These are phyloP conservation scores for Caenorhabditis sinica DNA, from an alignment of 2,888 invertebrate genomes.

Conservation along the genomic window DNA sequence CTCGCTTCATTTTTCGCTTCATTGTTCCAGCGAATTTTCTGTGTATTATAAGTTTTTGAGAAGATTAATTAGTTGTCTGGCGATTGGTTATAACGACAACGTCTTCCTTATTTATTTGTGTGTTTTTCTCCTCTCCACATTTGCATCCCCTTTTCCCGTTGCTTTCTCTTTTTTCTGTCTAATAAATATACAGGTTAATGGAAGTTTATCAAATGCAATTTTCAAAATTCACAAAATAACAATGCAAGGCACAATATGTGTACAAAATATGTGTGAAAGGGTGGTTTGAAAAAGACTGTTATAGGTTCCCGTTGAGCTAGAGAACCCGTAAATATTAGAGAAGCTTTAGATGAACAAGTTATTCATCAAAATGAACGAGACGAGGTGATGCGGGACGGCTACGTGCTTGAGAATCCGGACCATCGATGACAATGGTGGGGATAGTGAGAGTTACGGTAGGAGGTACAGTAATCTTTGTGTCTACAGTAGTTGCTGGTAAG, in stretches of 20 bases:
- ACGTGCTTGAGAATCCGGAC: conserved; percentile 44
- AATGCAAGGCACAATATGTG: conserved; percentile 9
- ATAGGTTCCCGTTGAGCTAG: not conserved
- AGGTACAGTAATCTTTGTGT: not conserved
- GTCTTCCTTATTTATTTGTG: conserved; percentile 39
- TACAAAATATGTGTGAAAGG: conserved; percentile 40
- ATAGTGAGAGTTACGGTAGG: conserved; percentile 46
- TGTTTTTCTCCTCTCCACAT: conserved; percentile 23
- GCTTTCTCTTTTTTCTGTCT: conserved; percentile 18
- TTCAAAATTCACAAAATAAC: not conserved
- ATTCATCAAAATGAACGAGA: conserved; percentile 67
- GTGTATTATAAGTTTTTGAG: conserved; percentile 47
- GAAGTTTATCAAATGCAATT: not conserved
- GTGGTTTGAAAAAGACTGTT: not conserved
- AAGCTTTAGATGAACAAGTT: not conserved
- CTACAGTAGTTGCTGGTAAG: conserved; percentile 34
- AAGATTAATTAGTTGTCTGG: conserved; percentile 30
- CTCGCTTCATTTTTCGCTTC: conserved; percentile 5
- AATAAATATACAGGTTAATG: conserved; percentile 21
- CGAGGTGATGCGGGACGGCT: conserved; percentile 68
- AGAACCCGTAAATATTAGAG: not conserved
- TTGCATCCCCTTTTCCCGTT: conserved; percentile 31
- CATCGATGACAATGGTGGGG: conserved; percentile 70
- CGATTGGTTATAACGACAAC: conserved; percentile 45
- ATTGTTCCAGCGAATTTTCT: conserved; percentile 31